These are phyloP conservation scores for Aphyosemion australe DNA, from an alignment of 2,113 vertebrate species.

Conservation along the genomic window DNA sequence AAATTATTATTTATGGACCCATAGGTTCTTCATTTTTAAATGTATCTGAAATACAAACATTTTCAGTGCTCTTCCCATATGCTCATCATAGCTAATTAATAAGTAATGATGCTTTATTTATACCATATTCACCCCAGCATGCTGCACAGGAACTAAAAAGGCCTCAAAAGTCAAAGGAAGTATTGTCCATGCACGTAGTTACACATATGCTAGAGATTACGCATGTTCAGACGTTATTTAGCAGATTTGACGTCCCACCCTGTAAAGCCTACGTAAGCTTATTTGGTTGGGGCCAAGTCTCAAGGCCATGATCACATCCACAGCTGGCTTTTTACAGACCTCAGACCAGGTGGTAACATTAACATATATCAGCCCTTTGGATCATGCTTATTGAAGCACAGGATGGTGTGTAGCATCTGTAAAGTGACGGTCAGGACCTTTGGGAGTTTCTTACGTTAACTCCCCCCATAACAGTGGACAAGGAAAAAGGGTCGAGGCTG, in stretches of 20 bases:
- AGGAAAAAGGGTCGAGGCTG: constrained; percentile 38
- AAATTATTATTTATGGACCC: too few species aligned
- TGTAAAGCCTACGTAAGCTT: constrained; percentile 28
- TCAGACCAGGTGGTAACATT: constrained; percentile 46
- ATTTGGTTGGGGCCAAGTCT: constrained; percentile 58
- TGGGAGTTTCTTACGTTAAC: constrained; percentile 28
- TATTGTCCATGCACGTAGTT: background rate
- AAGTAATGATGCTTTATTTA: too few species aligned
- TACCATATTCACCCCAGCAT: too few species aligned
- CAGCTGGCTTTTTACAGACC: constrained; percentile 66
- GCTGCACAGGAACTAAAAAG: too few species aligned
- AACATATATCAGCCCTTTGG: constrained; percentile 39
- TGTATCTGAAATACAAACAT: too few species aligned
- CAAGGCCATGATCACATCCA: constrained; percentile 61
- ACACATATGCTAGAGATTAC: background rate
- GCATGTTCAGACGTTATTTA: constrained; percentile 5
- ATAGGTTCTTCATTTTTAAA: too few species aligned
- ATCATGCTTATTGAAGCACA: constrained; percentile 18
- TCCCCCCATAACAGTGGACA: constrained; percentile 16
- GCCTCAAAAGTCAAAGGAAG: too few species aligned
- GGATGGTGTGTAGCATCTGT: constrained; percentile 10
- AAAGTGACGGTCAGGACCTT: constrained; percentile 15
- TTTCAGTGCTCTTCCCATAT: too few species aligned
- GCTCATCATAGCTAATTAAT: too few species aligned
- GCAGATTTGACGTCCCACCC: background rate